Evolutionary conservation across 2,888 invertebrate genomes (phyloP).

Genomic region (Lasioglossum pauxillum): DNA sequence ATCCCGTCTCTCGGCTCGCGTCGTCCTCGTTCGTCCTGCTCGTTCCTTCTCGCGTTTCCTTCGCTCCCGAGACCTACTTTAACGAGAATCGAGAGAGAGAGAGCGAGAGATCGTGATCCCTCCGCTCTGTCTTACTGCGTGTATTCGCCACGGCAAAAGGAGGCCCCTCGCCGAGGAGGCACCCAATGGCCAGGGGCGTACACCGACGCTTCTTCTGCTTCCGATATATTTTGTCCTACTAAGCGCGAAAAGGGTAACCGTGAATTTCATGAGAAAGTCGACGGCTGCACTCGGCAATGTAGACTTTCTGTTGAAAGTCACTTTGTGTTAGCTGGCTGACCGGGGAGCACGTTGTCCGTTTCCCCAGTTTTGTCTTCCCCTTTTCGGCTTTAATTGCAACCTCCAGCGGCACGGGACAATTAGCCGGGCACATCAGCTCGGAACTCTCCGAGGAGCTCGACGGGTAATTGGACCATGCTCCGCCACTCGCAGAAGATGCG

Average conservation of each 20-base stretch:
- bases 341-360: neutral
- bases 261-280: constrained; percentile 54
- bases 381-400: neutral
- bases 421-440: constrained; percentile 16
- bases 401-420: constrained; percentile 7
- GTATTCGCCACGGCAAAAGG: constrained; percentile 27
- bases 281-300: constrained; percentile 5
- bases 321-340: neutral
- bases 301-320: constrained; percentile 42
- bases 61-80: constrained; percentile 76
- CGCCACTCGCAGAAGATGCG: neutral
- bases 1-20: constrained; percentile 3
- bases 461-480: constrained; percentile 28
- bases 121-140: constrained; percentile 3
- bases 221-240: constrained; percentile 53
- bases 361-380: neutral
- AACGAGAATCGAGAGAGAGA: constrained; percentile 68
- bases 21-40: constrained; percentile 32
- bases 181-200: constrained; percentile 57
- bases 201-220: constrained; percentile 12
- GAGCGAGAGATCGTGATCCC: constrained; percentile 33
- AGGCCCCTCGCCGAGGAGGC: constrained; percentile 32
- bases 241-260: constrained; percentile 44
- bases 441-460: neutral
- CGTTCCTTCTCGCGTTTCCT: constrained; percentile 49